These are phyloP conservation scores for Drosophila mulleri DNA, from an alignment of 2,888 invertebrate species.

Conservation along the genomic window DNA sequence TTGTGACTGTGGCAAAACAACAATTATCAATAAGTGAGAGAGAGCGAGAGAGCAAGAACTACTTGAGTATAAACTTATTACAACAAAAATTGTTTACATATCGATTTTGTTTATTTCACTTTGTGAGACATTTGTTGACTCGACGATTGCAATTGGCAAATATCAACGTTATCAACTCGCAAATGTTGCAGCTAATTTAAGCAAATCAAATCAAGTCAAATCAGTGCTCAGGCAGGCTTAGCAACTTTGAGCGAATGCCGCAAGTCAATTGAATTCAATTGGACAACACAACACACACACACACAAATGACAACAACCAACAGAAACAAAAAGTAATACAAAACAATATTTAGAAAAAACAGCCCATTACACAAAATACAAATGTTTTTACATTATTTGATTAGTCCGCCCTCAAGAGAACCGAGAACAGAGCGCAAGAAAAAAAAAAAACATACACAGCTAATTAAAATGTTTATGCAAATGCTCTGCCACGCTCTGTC, in stretches of 20 bases:
- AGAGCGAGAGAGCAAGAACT: not conserved
- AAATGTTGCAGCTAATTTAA: constrained; percentile 55
- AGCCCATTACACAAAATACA: constrained; percentile 17
- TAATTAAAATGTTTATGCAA: constrained; percentile 78
- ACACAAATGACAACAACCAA: constrained; percentile 18
- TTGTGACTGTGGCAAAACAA: constrained; percentile 34
- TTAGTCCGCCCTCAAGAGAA: constrained; percentile 47
- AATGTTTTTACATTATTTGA: constrained; percentile 51
- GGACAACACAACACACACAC: constrained; percentile 28
- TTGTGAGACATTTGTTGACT: constrained; percentile 45
- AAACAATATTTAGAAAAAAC: not conserved
- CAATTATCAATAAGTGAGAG: not conserved
- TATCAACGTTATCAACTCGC: constrained; percentile 33
- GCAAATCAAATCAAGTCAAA: constrained; percentile 68
- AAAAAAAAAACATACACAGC: constrained; percentile 10
- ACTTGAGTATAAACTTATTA: constrained; percentile 51
- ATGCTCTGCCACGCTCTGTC: constrained; percentile 57
- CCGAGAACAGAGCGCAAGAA: constrained; percentile 23
- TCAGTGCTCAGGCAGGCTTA: constrained; percentile 38
- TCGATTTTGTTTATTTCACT: constrained; percentile 32
- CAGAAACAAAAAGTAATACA: no score
- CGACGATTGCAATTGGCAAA: constrained; percentile 35
- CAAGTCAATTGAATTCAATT: constrained; percentile 74
- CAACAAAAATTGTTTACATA: constrained; percentile 52
- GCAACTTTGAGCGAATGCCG: constrained; percentile 36